phyloP scores from a whole-genome alignment of 2,888 invertebrate species.

The Fragum whitleyi region DNA sequence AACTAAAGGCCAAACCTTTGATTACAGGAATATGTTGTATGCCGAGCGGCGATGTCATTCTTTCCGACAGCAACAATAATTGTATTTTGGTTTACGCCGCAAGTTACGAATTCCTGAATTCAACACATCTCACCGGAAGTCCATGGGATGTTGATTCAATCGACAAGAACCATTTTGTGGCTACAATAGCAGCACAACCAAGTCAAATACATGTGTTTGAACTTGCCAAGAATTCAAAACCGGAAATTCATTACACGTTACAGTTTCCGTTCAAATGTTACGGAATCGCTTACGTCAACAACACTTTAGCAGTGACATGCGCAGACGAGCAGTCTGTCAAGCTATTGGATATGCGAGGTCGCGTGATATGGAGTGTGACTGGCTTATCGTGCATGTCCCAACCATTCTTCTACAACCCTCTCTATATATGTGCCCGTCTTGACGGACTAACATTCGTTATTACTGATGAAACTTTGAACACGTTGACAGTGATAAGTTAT shows the following conservation, averaged over 20 bases:
- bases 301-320: conserved; percentile 11
- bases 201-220: conserved; percentile 10
- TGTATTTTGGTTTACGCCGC: not conserved
- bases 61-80: conserved; percentile 14
- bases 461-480: not conserved
- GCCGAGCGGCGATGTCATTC: conserved; percentile 16
- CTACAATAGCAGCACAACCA: not conserved
- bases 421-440: conserved; percentile 4
- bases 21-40: conserved; percentile 18
- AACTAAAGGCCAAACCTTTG: not conserved
- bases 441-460: conserved; percentile 11
- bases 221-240: not conserved
- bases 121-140: not conserved
- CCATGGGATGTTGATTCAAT: conserved; percentile 14
- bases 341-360: conserved; percentile 15
- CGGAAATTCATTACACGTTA: conserved; percentile 16
- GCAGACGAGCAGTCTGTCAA: not conserved
- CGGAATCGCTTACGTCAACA: conserved; percentile 11
- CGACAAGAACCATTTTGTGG: conserved; percentile 6
- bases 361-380: conserved; percentile 11
- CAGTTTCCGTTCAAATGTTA: conserved; percentile 16
- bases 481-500: conserved; percentile 12
- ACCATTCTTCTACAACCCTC: not conserved
- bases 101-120: conserved; percentile 5
- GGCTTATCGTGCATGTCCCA: not conserved